Conservation (phyloP, 35 echinoderm and acorn worm genomes). For the Anneissia japonica region DNA sequence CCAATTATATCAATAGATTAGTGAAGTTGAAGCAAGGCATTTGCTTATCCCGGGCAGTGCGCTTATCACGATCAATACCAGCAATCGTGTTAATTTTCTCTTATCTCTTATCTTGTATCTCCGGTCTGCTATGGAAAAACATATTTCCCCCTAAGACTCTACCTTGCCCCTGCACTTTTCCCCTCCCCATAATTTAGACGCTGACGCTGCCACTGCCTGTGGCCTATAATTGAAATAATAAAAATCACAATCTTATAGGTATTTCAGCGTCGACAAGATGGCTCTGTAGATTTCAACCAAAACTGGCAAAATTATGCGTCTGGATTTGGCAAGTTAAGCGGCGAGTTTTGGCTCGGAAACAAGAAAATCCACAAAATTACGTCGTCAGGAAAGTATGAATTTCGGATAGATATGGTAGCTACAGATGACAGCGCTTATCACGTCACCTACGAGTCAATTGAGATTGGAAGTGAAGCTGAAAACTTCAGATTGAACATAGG, state of each 20-base stretch:
- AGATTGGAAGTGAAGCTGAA: too few species aligned
- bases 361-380: neutral
- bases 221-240: neutral
- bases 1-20: too few species aligned
- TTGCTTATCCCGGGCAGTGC: too few species aligned
- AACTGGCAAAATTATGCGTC: slow-evolving; percentile 2
- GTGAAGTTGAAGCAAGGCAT: too few species aligned
- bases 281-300: slow-evolving; percentile 1
- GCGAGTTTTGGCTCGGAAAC: slow-evolving; percentile 13
- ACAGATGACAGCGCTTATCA: too few species aligned
- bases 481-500: too few species aligned
- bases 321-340: neutral
- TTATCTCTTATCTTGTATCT: neutral
- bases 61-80: too few species aligned
- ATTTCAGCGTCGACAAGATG: slow-evolving; percentile 4
- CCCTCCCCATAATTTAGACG: neutral
- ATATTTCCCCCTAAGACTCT: neutral
- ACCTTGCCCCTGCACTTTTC: neutral
- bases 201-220: neutral
- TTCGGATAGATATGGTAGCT: too few species aligned
- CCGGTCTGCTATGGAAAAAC: neutral
- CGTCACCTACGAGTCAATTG: too few species aligned
- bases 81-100: neutral
- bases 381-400: neutral
- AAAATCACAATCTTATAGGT: neutral